Percentiles rank a stretch among this genome's conserved stretches.
Conservation (phyloP, 2,797 vertebrate species). For the Chelon labrosus region DNA sequence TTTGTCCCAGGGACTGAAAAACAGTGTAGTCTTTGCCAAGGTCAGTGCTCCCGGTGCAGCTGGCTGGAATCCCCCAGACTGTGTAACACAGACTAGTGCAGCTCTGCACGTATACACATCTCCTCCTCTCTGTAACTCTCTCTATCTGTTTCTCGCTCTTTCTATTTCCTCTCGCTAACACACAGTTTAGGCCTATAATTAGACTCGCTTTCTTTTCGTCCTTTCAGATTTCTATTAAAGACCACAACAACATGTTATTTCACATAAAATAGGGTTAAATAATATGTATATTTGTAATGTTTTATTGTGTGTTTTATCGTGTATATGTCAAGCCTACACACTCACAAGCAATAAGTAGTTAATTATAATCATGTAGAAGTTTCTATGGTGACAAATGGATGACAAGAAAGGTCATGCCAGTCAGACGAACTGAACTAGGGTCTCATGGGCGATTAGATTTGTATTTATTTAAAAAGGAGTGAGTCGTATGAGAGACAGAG, state of each 20-base stretch:
- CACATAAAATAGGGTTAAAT: too few species aligned
- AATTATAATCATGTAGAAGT: too few species aligned
- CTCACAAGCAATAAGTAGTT: too few species aligned
- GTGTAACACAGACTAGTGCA: slow-evolving; percentile 74
- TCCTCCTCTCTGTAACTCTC: slow-evolving; percentile 44
- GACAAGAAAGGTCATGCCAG: slow-evolving; percentile 21
- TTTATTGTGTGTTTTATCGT: too few species aligned
- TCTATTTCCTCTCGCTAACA: slow-evolving; percentile 61
- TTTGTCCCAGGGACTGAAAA: slow-evolving; percentile 70
- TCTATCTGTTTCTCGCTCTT: slow-evolving; percentile 46
- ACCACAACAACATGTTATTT: neutral
- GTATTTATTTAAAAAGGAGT: neutral
- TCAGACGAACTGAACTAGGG: slow-evolving; percentile 14
- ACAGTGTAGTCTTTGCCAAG: slow-evolving; percentile 75
- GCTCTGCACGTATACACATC: slow-evolving; percentile 73
- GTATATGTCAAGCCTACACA: too few species aligned
- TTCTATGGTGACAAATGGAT: neutral
- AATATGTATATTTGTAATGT: too few species aligned
- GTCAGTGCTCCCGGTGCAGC: slow-evolving; percentile 79
- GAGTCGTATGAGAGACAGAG: neutral
- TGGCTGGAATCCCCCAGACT: slow-evolving; percentile 80
- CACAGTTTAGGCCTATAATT: slow-evolving; percentile 17
- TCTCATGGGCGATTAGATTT: slow-evolving; percentile 9
- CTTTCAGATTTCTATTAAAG: neutral
- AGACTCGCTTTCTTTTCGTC: slow-evolving; percentile 1